Conservation (phyloP, 2,888 invertebrate genomes). For the Drosophila fulvimacula region DNA sequence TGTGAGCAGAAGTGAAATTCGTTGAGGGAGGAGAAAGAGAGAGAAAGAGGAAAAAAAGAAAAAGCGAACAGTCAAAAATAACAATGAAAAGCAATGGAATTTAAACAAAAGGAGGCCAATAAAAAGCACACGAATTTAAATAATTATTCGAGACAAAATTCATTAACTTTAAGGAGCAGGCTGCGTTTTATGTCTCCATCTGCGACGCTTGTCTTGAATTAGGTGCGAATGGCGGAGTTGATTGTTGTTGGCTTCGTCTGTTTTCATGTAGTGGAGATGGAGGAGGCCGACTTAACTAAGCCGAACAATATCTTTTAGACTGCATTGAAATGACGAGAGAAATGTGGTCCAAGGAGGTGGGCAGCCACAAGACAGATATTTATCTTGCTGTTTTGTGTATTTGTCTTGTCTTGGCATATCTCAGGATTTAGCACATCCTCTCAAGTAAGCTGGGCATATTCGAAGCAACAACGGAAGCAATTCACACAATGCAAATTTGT, state of each 20-base stretch:
- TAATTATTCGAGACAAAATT: constrained; percentile 42
- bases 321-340: constrained; percentile 10
- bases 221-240: constrained; percentile 11
- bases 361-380: background rate
- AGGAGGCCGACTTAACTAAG: background rate
- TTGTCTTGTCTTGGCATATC: constrained; percentile 24
- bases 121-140: constrained; percentile 40
- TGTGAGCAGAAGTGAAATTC: background rate
- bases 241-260: constrained; percentile 10
- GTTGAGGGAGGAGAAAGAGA: background rate
- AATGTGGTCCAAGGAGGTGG: constrained; percentile 8
- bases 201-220: constrained; percentile 11
- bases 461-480: constrained; percentile 61
- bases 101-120: constrained; percentile 22
- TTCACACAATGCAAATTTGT: constrained; percentile 68
- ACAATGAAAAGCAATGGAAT: constrained; percentile 17
- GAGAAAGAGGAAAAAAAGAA: background rate
- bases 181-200: constrained; percentile 15
- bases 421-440: constrained; percentile 31
- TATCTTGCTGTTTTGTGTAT: constrained; percentile 6
- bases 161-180: constrained; percentile 15
- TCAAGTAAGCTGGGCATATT: constrained; percentile 13
- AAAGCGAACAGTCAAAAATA: constrained; percentile 30
- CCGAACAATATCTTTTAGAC: background rate
- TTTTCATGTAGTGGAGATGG: constrained; percentile 3